These are phyloP conservation scores for Stegophylla sp. DNA, from an alignment of 2,888 invertebrate species.

Conservation along the genomic window DNA sequence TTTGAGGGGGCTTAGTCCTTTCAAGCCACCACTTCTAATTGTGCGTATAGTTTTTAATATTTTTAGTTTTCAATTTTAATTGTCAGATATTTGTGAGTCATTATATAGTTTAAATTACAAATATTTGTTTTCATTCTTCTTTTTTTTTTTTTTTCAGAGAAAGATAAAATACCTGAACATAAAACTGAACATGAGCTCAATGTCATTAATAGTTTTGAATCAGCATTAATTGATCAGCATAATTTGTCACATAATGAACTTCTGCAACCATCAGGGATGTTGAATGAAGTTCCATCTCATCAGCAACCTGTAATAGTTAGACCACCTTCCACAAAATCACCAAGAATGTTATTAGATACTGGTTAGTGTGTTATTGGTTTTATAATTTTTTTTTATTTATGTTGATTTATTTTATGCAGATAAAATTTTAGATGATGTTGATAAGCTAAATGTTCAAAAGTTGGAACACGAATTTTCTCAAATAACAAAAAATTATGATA, in stretches of 20 bases:
- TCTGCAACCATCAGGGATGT: slow-evolving; percentile 4
- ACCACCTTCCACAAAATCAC: slow-evolving; percentile 27
- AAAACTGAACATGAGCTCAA: slow-evolving; percentile 63
- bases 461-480: slow-evolving; percentile 47
- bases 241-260: slow-evolving; percentile 42
- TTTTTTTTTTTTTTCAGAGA: slow-evolving; percentile 62
- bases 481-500: slow-evolving; percentile 46
- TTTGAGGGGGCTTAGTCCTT: too few relatives aligned
- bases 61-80: too few relatives aligned
- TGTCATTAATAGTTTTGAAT: slow-evolving; percentile 37
- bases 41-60: too few relatives aligned
- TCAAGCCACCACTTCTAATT: too few relatives aligned
- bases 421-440: slow-evolving; percentile 29
- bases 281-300: slow-evolving; percentile 36
- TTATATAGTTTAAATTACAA: too few relatives aligned
- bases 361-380: slow-evolving; percentile 13
- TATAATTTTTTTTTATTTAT: background rate
- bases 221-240: slow-evolving; percentile 60
- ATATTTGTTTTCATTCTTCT: too few relatives aligned
- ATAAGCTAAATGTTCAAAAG: slow-evolving; percentile 34
- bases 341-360: slow-evolving; percentile 29
- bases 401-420: slow-evolving; percentile 4
- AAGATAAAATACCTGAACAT: slow-evolving; percentile 62
- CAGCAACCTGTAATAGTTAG: slow-evolving; percentile 53
- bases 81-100: too few relatives aligned